Conservation (phyloP, 37 sponge, comb jelly and placozoan genomes). For the Petrosia ficiformis region DNA sequence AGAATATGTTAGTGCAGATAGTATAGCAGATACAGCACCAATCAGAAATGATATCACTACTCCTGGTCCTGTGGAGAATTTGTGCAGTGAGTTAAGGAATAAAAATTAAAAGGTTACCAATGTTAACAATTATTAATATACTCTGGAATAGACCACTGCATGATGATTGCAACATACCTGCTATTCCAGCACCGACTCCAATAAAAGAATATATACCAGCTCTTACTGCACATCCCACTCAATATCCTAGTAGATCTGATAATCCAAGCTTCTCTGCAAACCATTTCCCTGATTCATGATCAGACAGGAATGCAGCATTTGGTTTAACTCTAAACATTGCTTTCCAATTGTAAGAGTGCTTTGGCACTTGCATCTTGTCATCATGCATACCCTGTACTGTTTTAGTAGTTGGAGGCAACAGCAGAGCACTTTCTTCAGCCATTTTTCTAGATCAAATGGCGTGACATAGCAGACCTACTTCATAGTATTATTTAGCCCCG, state of each 20-base stretch:
- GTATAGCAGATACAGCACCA: slow-evolving; percentile 1
- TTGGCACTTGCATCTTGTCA: no score
- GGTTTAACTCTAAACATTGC: slow-evolving; percentile 3
- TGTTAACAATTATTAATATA: no score
- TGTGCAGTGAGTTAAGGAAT: no score
- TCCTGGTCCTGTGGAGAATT: background rate
- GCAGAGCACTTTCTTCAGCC: no score
- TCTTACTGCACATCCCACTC: slow-evolving; percentile 18
- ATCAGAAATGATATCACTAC: background rate
- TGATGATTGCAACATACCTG: background rate
- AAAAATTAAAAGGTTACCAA: no score
- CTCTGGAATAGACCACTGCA: background rate
- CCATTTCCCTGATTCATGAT: background rate
- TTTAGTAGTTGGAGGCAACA: no score
- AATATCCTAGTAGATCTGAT: slow-evolving; percentile 9
- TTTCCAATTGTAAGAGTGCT: background rate
- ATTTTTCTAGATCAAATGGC: no score
- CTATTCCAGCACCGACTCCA: slow-evolving; percentile 2
- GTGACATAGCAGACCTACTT: no score
- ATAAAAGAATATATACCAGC: slow-evolving; percentile 24
- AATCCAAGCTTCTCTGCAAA: background rate
- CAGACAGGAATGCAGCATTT: background rate
- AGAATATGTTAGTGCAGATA: slow-evolving; percentile 2
- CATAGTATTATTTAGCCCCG: no score
- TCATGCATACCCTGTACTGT: no score